Percentiles rank a stretch among this genome's conserved stretches.
Evolutionary conservation across 2,888 invertebrate species (phyloP).

Genomic region (Zaprionus lineosus): DNA sequence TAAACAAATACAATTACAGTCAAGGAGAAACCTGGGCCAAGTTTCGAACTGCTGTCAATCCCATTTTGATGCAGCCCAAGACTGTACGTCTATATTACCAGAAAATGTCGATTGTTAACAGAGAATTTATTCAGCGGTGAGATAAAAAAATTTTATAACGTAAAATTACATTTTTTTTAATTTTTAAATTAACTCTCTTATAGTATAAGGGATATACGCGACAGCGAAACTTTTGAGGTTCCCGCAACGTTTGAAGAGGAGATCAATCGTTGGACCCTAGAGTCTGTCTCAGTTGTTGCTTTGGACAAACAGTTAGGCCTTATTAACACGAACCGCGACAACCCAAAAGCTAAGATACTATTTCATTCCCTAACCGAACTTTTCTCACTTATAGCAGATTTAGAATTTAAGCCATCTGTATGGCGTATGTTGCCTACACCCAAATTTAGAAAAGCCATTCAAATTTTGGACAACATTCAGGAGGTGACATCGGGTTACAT

Average conservation of each 20-base stretch:
- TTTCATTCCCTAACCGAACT: constrained; percentile 41
- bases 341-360: constrained; percentile 57
- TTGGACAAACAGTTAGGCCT: constrained; percentile 80
- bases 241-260: constrained; percentile 83
- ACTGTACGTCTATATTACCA: constrained; percentile 84
- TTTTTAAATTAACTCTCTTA: not conserved
- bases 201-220: constrained; percentile 62
- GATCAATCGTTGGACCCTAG: constrained; percentile 85
- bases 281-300: constrained; percentile 83
- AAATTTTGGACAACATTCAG: constrained; percentile 62
- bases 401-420: constrained; percentile 51
- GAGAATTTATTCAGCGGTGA: constrained; percentile 66
- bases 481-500: constrained; percentile 75
- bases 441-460: constrained; percentile 46
- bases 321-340: constrained; percentile 50
- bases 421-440: constrained; percentile 54
- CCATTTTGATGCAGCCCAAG: constrained; percentile 86
- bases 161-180: too few species aligned
- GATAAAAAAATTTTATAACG: too few species aligned
- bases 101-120: constrained; percentile 83
- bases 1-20: too few species aligned
- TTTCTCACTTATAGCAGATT: constrained; percentile 22
- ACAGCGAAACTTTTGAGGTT: constrained; percentile 77
- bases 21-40: constrained; percentile 85
- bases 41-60: constrained; percentile 86